Evolutionary conservation across 2,888 invertebrate species (phyloP).

Genomic region (Alloscopus bannaensis): DNA sequence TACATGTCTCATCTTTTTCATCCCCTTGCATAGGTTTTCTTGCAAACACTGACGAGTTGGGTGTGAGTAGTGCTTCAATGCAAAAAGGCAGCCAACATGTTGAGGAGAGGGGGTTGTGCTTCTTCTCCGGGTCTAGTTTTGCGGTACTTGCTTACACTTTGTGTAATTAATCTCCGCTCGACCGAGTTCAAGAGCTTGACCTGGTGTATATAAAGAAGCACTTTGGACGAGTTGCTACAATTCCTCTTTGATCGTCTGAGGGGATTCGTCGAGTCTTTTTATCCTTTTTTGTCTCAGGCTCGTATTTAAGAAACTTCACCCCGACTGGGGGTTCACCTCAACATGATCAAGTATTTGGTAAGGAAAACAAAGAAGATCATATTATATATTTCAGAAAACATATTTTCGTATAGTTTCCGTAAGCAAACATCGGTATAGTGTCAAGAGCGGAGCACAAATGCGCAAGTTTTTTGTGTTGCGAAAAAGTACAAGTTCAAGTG

Average conservation of each 20-base stretch:
- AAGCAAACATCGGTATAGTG: constrained; percentile 28
- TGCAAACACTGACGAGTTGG: background rate
- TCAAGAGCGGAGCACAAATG: background rate
- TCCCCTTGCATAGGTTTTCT: constrained; percentile 51
- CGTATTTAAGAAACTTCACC: constrained; percentile 65
- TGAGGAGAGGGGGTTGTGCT: constrained; percentile 2
- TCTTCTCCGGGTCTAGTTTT: constrained; percentile 71
- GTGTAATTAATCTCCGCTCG: constrained; percentile 72
- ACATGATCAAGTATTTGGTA: constrained; percentile 73
- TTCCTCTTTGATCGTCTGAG: constrained; percentile 72
- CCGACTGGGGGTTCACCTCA: constrained; percentile 69
- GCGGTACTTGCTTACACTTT: constrained; percentile 67
- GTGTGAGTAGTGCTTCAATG: background rate
- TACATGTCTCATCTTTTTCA: too few species aligned
- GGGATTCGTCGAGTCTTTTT: constrained; percentile 63
- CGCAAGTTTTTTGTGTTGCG: too few species aligned
- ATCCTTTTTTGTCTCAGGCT: constrained; percentile 67
- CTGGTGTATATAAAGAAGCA: constrained; percentile 73
- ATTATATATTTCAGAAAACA: background rate
- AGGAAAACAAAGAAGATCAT: constrained; percentile 45
- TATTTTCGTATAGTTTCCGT: constrained; percentile 20
- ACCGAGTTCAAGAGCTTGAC: constrained; percentile 73
- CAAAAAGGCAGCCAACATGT: background rate
- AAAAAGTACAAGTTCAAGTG: too few species aligned
- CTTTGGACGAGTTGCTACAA: constrained; percentile 70